Evolutionary conservation across 2,888 invertebrate genomes (phyloP), one percentile per base, ranked within the genome.

Genomic region (Drosophila differens): DNA sequence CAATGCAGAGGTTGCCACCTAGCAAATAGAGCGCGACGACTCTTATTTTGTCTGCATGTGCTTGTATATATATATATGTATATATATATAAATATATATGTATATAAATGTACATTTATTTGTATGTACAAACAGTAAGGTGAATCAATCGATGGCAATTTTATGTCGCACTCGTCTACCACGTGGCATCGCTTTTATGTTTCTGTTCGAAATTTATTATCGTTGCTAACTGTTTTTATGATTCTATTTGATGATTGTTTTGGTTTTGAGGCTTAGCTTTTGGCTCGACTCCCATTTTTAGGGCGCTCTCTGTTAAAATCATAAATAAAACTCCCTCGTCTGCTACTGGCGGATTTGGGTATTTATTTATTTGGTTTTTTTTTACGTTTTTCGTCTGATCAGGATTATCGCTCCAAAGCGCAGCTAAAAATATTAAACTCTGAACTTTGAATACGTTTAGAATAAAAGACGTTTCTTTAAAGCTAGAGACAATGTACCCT

Each of bases 231-330:
- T 90, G 86, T 88, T 87, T 87, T 87, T 87, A 87, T 90, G 90
- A 82, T 83, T 87, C 78, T 81, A 88, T 90, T 88, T 85, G 86
- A 87, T 90, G 81, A 90, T 90, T 87, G 78, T 89, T 89, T 90
- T 76, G 81, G 88, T 87, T 89, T 83, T 73, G 66, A 63, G 59
- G 63, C 76, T 74, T 72, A 73, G 64, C 68, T 52, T 60, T 57
- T 57, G 55, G 58, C 62, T 58, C 33, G 32, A 41, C 32, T 54
- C 66, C 65, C 52, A 41, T 54, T 68, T 63, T 65, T 61, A 69
- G 67, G 60, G 57, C 61, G 28, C 55, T 51, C 55, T 63, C 70
- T 64, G 81, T 67, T 60, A 65, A 77, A 75, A 81, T 75, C 86
- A 89, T 85, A 89, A 86, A 89, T 79, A 89, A 86, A 74, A 72